phyloP scores from a whole-genome alignment of 2,888 invertebrate genomes.

The Andrena camellia region DNA sequence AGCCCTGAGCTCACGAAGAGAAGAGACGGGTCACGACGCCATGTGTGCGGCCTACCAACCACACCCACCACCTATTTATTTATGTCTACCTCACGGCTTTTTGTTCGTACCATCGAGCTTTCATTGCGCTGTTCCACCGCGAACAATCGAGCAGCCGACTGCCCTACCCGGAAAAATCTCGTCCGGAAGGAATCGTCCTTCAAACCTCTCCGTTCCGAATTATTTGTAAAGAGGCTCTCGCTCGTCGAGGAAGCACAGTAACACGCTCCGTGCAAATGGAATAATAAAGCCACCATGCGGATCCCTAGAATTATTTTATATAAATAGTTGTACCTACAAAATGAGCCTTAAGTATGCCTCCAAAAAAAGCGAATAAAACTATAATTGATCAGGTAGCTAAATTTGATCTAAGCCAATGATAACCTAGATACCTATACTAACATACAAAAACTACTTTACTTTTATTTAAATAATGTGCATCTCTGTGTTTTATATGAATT shows the following conservation, averaged over 20 bases:
- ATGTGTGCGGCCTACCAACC: slow-evolving; percentile 81
- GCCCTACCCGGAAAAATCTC: slow-evolving; percentile 56
- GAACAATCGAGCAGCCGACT: slow-evolving; percentile 66
- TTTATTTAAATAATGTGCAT: too few species aligned
- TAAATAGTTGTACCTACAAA: too few species aligned
- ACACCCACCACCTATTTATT: slow-evolving; percentile 79
- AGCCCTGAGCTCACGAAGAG: slow-evolving; percentile 74
- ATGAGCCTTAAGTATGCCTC: too few species aligned
- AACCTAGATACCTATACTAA: too few species aligned
- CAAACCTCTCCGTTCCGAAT: slow-evolving; percentile 39
- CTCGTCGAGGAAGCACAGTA: not conserved
- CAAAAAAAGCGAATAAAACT: too few species aligned
- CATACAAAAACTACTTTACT: too few species aligned
- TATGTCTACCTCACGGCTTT: slow-evolving; percentile 75
- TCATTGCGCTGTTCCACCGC: slow-evolving; percentile 69
- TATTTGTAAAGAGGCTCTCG: slow-evolving; percentile 38
- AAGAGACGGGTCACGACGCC: slow-evolving; percentile 81
- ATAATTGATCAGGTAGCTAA: too few species aligned
- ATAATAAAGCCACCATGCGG: not conserved
- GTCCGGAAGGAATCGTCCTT: slow-evolving; percentile 44
- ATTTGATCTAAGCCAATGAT: too few species aligned
- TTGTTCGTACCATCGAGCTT: slow-evolving; percentile 71
- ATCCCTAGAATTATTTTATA: too few species aligned
- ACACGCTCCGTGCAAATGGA: not conserved
- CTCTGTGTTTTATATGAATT: too few species aligned